Evolutionary conservation across 2,888 invertebrate species (phyloP), one percentile per base, ranked within the genome.

Genomic region (Nowickia ferox): DNA sequence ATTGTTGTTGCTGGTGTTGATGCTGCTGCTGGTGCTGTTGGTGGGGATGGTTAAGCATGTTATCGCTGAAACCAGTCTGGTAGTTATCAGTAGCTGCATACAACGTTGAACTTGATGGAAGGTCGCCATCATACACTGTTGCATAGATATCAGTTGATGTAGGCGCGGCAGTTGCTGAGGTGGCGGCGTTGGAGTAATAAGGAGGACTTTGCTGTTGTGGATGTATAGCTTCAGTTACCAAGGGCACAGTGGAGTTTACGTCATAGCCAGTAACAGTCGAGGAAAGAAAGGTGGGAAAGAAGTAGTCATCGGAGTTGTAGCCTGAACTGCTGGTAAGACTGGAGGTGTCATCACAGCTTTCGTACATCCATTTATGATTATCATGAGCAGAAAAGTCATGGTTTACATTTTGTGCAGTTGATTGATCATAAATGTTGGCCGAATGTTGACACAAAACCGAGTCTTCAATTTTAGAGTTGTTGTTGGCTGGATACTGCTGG

Each of bases 301-400:
- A 91, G 65, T 90, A 92, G 19, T 92, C 92, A 82, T 92, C 92
- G 51, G 91, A 90, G 78, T 90, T 91, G 72, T 91, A 91, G 63
- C 90, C 91, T 2, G 92, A 92, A 68, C 91, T 91, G 87, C 90
- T 91, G 51, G 93, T 93, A 30, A 92, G 84, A 46, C 93, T 93
- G 55, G 93, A 93, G 44, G 92, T 92, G 48, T 93, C 93, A 74
- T 93, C 93, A 83, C 91, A 92, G 84, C 91, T 92, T 87, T 92
- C 92, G 71, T 92, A 92, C 9, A 90, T 84, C 87, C 89, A 89
- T 87, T 91, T 90, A 46, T 87, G 88, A 57, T 77, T 66, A 5
- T 76, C 76, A 80, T 82, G 71, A 30, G 51, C 13, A 1, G 30
- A 1, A 55, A 55, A 86, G n/a, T 86, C 85, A 9, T 71, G 55